Evolutionary conservation across 2,113 vertebrate species (phyloP).

Genomic region (Vireo altiloquus): DNA sequence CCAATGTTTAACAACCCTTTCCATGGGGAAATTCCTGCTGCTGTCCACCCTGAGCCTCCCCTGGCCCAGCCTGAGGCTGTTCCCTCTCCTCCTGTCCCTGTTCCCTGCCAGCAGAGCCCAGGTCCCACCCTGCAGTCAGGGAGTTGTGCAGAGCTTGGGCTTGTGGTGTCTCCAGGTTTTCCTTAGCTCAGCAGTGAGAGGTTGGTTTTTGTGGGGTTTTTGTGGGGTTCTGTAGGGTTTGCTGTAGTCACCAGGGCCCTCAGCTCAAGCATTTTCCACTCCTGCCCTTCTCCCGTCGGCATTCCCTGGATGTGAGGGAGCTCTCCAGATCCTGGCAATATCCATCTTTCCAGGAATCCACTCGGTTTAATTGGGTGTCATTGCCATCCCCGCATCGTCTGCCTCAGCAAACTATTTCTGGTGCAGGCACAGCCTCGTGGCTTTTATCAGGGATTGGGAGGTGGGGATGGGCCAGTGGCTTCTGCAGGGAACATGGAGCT

Average conservation of each 20-base stretch:
- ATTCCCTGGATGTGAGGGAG: neutral
- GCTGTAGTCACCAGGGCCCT: rapidly evolving
- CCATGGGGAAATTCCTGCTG: neutral
- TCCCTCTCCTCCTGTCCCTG: neutral
- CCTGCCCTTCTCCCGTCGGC: neutral
- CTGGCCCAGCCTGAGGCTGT: neutral
- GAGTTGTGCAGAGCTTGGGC: no score
- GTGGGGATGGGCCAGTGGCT: neutral
- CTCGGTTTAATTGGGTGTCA: rapidly evolving
- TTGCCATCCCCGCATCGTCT: neutral
- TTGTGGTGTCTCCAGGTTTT: neutral
- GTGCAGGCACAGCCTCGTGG: neutral
- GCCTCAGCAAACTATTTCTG: neutral
- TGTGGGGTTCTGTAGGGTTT: rapidly evolving
- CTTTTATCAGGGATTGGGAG: rapidly evolving
- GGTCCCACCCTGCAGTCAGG: neutral
- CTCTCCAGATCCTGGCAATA: neutral
- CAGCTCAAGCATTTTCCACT: neutral
- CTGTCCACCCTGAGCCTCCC: neutral
- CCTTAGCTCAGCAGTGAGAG: neutral
- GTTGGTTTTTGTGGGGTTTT: neutral
- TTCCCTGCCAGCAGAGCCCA: neutral
- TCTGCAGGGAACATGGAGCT: neutral
- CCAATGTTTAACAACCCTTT: neutral
- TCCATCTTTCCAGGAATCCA: rapidly evolving